A percentile compares a stretch with the other conserved stretches of the same genome.
Conservation (phyloP, 2,888 invertebrate species). For the Rambutsinella grinnellia region DNA sequence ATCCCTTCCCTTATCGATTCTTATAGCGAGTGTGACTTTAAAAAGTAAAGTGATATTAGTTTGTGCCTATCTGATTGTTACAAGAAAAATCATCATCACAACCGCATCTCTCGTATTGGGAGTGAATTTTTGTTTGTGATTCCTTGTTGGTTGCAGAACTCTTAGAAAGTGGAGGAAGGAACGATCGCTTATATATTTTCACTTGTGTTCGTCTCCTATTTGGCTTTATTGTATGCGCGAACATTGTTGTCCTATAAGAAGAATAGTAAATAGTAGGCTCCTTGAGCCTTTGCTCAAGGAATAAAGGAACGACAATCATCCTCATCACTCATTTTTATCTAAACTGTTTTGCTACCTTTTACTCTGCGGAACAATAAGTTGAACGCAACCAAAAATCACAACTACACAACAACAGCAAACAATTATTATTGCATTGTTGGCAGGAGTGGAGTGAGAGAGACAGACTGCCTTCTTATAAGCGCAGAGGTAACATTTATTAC, state of each 20-base stretch:
- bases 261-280: slow-evolving; percentile 9
- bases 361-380: slow-evolving; percentile 13
- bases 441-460: not conserved
- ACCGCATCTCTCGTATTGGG: not conserved
- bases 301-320: not conserved
- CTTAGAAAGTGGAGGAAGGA: slow-evolving; percentile 52
- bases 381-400: slow-evolving; percentile 37
- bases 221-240: slow-evolving; percentile 14
- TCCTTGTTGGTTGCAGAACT: slow-evolving; percentile 17
- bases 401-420: slow-evolving; percentile 15
- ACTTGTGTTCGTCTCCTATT: slow-evolving; percentile 30
- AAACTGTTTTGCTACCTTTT: slow-evolving; percentile 35
- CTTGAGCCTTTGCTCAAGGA: not conserved
- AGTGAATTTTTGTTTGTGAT: slow-evolving; percentile 6
- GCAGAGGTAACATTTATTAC: too few relatives aligned
- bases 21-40: not conserved
- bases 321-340: slow-evolving; percentile 28
- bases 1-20: not conserved
- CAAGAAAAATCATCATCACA: not conserved
- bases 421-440: not conserved
- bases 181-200: slow-evolving; percentile 32
- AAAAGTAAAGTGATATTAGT: not conserved
- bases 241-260: not conserved
- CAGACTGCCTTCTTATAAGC: not conserved
- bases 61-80: not conserved